Evolutionary conservation across 2,113 vertebrate species (phyloP).

Genomic region (Notothenia coriiceps): DNA sequence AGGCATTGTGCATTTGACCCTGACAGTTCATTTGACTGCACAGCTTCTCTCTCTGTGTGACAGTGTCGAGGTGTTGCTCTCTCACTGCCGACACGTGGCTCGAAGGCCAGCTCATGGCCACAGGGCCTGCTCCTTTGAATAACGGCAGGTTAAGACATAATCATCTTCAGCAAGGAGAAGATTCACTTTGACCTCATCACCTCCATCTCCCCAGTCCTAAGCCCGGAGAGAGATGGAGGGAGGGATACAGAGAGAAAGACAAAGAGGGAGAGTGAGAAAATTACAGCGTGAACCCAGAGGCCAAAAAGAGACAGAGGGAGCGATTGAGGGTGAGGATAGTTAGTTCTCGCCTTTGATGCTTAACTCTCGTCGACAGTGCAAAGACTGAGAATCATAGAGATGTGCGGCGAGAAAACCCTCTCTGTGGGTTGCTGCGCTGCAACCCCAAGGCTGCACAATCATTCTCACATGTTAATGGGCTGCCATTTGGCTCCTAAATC

Average conservation of each 20-base stretch:
- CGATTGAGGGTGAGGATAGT: conserved; percentile 75
- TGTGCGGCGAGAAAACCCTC: conserved; percentile 53
- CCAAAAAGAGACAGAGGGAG: conserved; percentile 71
- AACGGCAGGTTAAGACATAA: conserved; percentile 85
- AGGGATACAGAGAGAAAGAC: conserved; percentile 41
- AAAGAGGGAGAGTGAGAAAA: conserved; percentile 64
- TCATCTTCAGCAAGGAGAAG: conserved; percentile 82
- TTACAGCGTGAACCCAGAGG: conserved; percentile 75
- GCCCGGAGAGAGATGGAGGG: conserved; percentile 70
- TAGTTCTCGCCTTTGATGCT: conserved; percentile 79
- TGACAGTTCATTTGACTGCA: conserved; percentile 50
- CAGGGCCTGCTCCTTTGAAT: conserved; percentile 79
- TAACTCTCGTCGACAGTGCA: conserved; percentile 74
- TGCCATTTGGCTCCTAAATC: conserved; percentile 81
- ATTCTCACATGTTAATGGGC: conserved; percentile 79
- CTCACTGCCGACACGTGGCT: conserved; percentile 61
- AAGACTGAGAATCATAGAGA: conserved; percentile 72
- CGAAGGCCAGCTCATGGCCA: conserved; percentile 75
- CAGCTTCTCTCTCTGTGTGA: conserved; percentile 43
- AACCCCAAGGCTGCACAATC: conserved; percentile 74
- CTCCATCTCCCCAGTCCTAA: conserved; percentile 73
- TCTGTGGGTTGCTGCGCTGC: conserved; percentile 67
- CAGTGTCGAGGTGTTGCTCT: conserved; percentile 56
- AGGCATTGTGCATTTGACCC: conserved; percentile 66
- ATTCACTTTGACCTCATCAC: conserved; percentile 85